Evolutionary conservation across 2,797 vertebrate genomes (phyloP), one percentile per base, ranked within the genome.

Genomic region (Carcharodon carcharias): DNA sequence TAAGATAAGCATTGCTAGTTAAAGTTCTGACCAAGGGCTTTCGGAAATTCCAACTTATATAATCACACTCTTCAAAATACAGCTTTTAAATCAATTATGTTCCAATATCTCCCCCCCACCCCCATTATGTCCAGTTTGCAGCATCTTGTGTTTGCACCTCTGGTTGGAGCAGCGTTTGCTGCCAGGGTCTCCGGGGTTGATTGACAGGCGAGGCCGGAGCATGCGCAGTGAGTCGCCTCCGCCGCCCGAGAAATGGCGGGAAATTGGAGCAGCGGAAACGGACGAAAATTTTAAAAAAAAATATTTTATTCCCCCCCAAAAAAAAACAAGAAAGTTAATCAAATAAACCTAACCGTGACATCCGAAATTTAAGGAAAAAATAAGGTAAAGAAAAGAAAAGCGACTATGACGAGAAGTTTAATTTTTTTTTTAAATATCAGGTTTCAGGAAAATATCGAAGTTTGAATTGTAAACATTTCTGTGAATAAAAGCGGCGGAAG

Each of bases 201-300:
- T 91, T 91, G 93, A 71, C 63, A 71, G 40, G 63, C 93, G 12
- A 56, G 14, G 28, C 28, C 1, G 11, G 94, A 28, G 94, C 94
- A 21, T 73, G 94, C 94, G 94, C 94, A 77, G 8, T 50, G 40
- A 71, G 4, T 58, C 14, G 4, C 31, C 56, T 16, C 88, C 61
- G 91, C 21, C n/a, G 18, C 91, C n/a, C n/a, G 61, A 21, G 91
- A 95, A 95, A 77, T 95, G 94, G 94, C 94, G 94, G 94, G 94
- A 95, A 95, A 95, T 95, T 95, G 35, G 91, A 93, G 91, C 63
- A 12, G 61, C 91, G n/a, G 91, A 93, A 93, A 93, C 35, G 58
- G 58, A 63, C 58, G 7, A 92, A 40, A 80, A 40, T 35, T 73
- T 73, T 8, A n/a, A 61, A 45, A 82, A 85, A 40, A 85, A 23